Conservation (phyloP, 1,140 invertebrate genomes). For the Ooceraea biroi region DNA sequence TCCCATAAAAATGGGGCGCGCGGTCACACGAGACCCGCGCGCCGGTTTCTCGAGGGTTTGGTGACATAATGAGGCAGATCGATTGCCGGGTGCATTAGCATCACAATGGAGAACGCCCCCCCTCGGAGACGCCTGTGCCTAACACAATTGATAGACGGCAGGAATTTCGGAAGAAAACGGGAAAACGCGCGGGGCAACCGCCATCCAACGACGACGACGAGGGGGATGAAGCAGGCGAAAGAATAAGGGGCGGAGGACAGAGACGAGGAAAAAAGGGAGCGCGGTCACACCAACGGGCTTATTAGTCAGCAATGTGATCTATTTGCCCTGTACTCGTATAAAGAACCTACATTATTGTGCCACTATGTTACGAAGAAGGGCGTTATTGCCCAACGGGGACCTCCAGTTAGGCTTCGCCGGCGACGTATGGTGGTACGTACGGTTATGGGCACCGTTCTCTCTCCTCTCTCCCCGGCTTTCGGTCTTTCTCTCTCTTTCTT, state of each 20-base stretch:
- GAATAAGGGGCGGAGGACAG: background rate
- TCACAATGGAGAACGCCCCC: constrained; percentile 82
- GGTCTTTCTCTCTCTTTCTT: no score
- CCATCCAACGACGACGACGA: background rate
- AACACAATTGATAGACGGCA: constrained; percentile 84
- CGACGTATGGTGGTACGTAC: constrained; percentile 74
- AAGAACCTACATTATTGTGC: constrained; percentile 84
- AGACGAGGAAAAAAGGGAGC: background rate
- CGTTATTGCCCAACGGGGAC: constrained; percentile 85
- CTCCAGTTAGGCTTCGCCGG: constrained; percentile 77
- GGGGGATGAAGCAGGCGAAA: constrained; percentile 5
- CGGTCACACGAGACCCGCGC: constrained; percentile 74
- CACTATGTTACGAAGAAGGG: constrained; percentile 83
- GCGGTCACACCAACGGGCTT: constrained; percentile 75
- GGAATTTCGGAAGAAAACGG: constrained; percentile 84
- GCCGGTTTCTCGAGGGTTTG: constrained; percentile 74
- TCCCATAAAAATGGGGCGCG: constrained; percentile 78
- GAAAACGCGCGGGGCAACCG: constrained; percentile 74
- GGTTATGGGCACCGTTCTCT: constrained; percentile 70
- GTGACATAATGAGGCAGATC: constrained; percentile 84
- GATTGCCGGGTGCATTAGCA: constrained; percentile 83
- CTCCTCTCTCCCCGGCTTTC: constrained; percentile 45
- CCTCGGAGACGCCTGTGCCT: constrained; percentile 72
- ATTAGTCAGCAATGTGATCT: constrained; percentile 84
- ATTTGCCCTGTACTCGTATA: constrained; percentile 85